Percentiles rank a stretch among this genome's conserved stretches.
Evolutionary conservation across 2,113 vertebrate species (phyloP).

Genomic region (Pachypanchax playfairii): DNA sequence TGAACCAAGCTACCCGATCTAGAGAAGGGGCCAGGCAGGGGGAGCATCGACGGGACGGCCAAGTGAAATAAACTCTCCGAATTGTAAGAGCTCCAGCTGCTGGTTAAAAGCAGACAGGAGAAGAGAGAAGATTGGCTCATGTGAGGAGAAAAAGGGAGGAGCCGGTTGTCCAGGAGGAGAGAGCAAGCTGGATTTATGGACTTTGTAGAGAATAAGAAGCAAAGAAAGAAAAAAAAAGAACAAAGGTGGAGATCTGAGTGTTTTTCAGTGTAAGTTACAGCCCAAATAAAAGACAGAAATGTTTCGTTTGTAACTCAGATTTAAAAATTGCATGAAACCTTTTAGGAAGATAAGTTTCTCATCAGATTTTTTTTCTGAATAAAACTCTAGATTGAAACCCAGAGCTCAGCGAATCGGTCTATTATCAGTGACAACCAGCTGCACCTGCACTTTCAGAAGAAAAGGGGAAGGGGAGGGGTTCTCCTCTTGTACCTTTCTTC

Average conservation of each 20-base stretch:
- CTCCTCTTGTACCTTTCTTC: conserved; percentile 65
- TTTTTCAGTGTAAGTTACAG: conserved; percentile 23
- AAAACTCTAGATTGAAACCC: not conserved
- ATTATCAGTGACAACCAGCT: conserved; percentile 39
- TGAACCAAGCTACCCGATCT: conserved; percentile 82
- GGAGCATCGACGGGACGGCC: conserved; percentile 73
- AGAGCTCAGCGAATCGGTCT: conserved; percentile 6
- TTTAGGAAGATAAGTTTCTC: not conserved
- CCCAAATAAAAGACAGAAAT: not conserved
- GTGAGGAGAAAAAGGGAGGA: conserved; percentile 44
- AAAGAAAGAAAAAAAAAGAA: conserved; percentile 42
- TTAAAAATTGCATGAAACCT: not conserved
- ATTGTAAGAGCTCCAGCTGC: conserved; percentile 68
- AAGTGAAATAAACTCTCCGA: conserved; percentile 73
- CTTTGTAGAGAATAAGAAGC: conserved; percentile 25
- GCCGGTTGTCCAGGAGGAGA: conserved; percentile 45
- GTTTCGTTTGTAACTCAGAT: not conserved
- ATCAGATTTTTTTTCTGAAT: not conserved
- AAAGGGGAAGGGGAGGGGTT: conserved; percentile 27
- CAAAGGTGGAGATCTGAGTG: conserved; percentile 40
- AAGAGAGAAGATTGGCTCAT: conserved; percentile 59
- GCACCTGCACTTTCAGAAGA: conserved; percentile 55
- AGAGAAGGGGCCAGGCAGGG: conserved; percentile 76
- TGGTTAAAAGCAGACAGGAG: conserved; percentile 49
- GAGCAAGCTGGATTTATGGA: conserved; percentile 53